Percentiles rank a stretch among this genome's conserved stretches.
Conservation (phyloP, 2,888 invertebrate species). For the Dromius quadrimaculatus region DNA sequence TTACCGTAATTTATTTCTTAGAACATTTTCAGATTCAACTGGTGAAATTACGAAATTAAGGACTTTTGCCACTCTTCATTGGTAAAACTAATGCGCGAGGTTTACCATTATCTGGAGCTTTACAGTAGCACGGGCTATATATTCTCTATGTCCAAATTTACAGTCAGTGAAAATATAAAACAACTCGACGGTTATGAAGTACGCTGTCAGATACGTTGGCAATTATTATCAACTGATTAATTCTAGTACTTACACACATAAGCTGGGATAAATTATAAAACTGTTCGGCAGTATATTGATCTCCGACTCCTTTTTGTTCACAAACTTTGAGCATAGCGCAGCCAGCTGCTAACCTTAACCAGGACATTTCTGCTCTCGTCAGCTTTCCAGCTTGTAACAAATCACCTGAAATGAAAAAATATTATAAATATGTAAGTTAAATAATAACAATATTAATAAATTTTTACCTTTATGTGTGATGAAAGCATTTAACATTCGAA, state of each 20-base stretch:
- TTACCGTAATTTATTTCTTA: no score
- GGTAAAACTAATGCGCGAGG: no score
- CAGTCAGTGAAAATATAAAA: no score
- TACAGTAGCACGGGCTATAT: no score
- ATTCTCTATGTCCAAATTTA: no score
- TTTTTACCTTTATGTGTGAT: constrained; percentile 90
- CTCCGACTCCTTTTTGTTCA: constrained; percentile 95
- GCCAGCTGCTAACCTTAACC: constrained; percentile 91
- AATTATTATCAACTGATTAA: background rate
- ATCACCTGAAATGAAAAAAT: constrained; percentile 59
- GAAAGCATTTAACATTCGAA: constrained; percentile 94
- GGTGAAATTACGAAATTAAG: no score
- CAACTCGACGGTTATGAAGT: constrained; percentile 17
- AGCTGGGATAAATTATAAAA: constrained; percentile 93
- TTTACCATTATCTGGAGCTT: no score
- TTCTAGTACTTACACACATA: constrained; percentile 77
- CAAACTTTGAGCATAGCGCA: constrained; percentile 97
- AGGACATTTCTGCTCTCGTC: constrained; percentile 91
- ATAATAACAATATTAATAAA: constrained; percentile 68
- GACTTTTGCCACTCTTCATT: no score
- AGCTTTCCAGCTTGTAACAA: constrained; percentile 76
- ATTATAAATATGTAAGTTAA: constrained; percentile 28
- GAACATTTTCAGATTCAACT: no score
- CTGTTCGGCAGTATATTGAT: constrained; percentile 94
- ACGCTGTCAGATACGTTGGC: background rate